Percentiles rank a stretch among this genome's conserved stretches.
Evolutionary conservation across 2,113 vertebrate species (phyloP).

Genomic region (Sclerurus mexicanus): DNA sequence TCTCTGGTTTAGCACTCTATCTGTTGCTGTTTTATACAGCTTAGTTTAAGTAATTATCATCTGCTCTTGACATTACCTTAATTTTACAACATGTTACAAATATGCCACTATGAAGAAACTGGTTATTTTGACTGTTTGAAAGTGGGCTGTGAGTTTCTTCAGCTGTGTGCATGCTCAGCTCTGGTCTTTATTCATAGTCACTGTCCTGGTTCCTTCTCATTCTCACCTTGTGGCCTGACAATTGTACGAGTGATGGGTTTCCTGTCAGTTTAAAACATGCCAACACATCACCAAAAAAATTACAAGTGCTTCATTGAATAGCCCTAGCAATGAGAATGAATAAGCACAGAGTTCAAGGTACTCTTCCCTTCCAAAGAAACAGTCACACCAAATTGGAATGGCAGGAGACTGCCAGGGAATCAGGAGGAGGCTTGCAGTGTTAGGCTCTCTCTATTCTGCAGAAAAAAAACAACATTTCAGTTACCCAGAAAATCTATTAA

Average conservation of each 20-base stretch:
- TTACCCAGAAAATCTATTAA: slow-evolving; percentile 53
- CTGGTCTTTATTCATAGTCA: not conserved
- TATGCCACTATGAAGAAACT: not conserved
- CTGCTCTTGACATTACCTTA: not conserved
- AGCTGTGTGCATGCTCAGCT: not conserved
- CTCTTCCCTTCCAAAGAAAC: slow-evolving; percentile 35
- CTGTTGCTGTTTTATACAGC: not conserved
- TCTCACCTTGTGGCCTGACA: not conserved
- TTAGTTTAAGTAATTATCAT: not conserved
- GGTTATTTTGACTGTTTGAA: not conserved
- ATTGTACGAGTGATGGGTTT: not conserved
- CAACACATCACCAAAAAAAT: not conserved
- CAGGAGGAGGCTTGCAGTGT: not conserved
- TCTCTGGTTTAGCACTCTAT: not conserved
- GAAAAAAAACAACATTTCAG: slow-evolving; percentile 30
- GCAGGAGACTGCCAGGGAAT: slow-evolving; percentile 18
- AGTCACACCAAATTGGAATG: slow-evolving; percentile 35
- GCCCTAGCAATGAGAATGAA: not conserved
- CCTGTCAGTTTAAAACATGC: not conserved
- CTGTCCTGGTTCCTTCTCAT: not conserved
- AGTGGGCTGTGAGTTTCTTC: not conserved
- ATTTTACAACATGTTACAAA: not conserved
- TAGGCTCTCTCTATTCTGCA: not conserved
- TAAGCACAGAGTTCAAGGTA: not conserved
- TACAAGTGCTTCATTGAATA: slow-evolving; percentile 35